Evolutionary conservation across 2,888 invertebrate genomes (phyloP), one percentile per base, ranked within the genome.

Genomic region (Panopea generosa): DNA sequence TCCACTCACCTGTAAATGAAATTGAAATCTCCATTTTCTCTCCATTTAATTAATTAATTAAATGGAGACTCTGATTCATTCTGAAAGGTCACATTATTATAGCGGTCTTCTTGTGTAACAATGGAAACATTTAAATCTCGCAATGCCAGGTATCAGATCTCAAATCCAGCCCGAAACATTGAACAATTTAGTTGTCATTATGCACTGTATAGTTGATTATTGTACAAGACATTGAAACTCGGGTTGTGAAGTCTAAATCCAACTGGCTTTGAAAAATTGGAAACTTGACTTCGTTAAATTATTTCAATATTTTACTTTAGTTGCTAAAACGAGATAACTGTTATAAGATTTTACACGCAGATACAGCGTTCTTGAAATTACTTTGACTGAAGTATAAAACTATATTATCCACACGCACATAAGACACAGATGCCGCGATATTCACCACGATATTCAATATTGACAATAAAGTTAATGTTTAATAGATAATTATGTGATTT

Each of bases 21-120:
- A 4, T 20, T 24, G n/a, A 20, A 33, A 29, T 4, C 33, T 55
- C 66, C 66, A 66, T 66, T 56, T 56, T 66, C 56, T 66, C 45
- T 56, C 56, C 66, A 66, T 33, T 33, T 33, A 4, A 33, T 14
- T 22, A 52, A 14, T 33, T 33, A 4, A 33, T 14, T 22, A 52
- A 14, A 22, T 52, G 22, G 22, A 22, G 16, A 14, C 52, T 52
- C 20, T 4, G 24, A 18, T 14, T 6, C 4, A 14, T 52, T 24
- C 18, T 14, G n/a, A 16, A 7, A 7, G 22, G 6, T 57, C 20
- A 57, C 57, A 40, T 40, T 57, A n/a, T 20, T 3, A 57, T 16
- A 26, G 40, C 26, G n/a, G n/a, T n/a, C 38, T 33, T 24, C 14
- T 9, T 22, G 45, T 43, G 0, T 59, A 43, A 43, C 24, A 14